Evolutionary conservation across 2,113 vertebrate species (phyloP), one percentile per base, ranked within the genome.

Genomic region (Podarcis raffonei): DNA sequence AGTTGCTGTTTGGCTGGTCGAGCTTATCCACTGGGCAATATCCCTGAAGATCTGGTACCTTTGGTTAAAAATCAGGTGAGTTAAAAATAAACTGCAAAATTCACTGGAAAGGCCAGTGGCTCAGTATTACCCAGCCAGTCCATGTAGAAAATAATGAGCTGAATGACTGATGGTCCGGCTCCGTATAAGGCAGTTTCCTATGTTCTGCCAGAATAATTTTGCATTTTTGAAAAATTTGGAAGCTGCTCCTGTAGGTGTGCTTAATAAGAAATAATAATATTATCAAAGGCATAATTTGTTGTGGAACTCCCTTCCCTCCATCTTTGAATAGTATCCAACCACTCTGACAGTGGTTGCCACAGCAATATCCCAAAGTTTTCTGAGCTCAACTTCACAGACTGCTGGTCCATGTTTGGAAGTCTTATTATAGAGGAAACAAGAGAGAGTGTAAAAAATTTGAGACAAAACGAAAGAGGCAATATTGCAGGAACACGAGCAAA

Each of bases 61-160:
- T 96, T 98, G 96, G 98, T 99, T 89, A 99, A 99, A 96, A 98
- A 99, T 92, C 99, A 99, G 98, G 99, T 99, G 81, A 90, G 97
- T 92, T 65, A 69, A 85, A 62, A 76, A 66, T 37, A 42, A 39
- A 25, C 35, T 83, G 30, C 27, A 20, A 66, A 68, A 72, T 32
- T 69, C n/a, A 68, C 12, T 30, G 8, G 74, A 66, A 62, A 62
- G 59, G 59, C 4, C 59, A 18, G 59, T 62, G 18, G 59, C 59
- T 62, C 59, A 62, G 48, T 53, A 62, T 62, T 4, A 62, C 59
- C 13, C 59, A 18, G 59, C 59, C 59, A 62, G 16, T 18, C 59
- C 1, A 18, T 62, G 18, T 62, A 62, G 59, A 18, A 18, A 62
- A 62, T 62, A 62, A 15, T 62, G 59, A 62, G 59, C 18, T 62